Base-by-base conservation (phyloP, 2,113 vertebrate genomes). In the Coracopsis vasa region DNA sequence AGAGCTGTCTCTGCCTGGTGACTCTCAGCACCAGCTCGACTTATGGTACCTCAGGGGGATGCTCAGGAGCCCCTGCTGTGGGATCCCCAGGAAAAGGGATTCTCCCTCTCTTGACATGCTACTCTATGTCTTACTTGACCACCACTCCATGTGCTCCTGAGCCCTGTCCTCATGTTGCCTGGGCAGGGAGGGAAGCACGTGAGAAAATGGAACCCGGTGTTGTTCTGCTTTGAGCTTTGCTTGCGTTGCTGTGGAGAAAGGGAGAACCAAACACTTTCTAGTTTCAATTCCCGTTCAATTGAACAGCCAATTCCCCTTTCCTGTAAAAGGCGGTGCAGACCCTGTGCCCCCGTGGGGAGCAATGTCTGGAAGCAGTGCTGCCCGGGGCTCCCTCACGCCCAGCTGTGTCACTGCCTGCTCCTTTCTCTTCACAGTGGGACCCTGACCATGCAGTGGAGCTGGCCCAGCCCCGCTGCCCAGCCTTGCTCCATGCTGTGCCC, bases 351-450 rank as follows among this genome's bases (percentile, higher is more conserved):
- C 1, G 6, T 4, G 21, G 28, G 21, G 13, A 58, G 54, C 33
- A 54, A 29, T 33, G 53, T 18, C 53, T 33, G 53, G 53, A 33
- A 33, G 19, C 31, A n/a, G 20, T 58, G 56, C 56, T 35, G 33
- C 56, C 21, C 2, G 0, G 47, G 24, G 9, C 8, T 81, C 70
- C 24, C 27, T 42, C 1, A 1, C 9, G 33, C 7, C 10, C 0
- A 0, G 11, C n/a, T 39, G 8, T 14, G 31, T 16, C 35, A 42
- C 39, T 2, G 3, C 16, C 13, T 41, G 24, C 37, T 33, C 20
- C 94, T 64, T 81, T 64, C 60, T 97, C 18, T 97, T 95, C 89
- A 33, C 95, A 98, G 98, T 98, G 98, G 97, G 98, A 98, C 88
- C 98, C 98, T 56, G 98, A 98, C 39, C 24, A 31, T 95, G 48